phyloP scores from a whole-genome alignment of 2,113 vertebrate species.

The Campylorhamphus procurvoides region DNA sequence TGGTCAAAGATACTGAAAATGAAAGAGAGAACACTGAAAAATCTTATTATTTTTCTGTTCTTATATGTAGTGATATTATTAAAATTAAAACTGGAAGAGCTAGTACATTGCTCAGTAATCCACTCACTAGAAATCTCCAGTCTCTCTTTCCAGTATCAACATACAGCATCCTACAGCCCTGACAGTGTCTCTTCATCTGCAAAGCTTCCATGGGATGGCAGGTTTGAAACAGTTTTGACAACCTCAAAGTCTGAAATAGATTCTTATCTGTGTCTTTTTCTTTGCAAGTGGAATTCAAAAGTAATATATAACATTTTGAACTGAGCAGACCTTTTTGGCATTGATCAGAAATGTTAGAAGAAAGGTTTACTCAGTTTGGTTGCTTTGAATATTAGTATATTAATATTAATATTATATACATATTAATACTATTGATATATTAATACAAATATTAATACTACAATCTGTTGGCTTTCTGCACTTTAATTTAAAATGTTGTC shows the following conservation, averaged over 20 bases:
- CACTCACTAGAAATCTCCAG: background rate
- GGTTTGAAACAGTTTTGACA: background rate
- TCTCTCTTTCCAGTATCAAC: background rate
- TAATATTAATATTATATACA: no score
- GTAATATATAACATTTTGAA: background rate
- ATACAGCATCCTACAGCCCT: background rate
- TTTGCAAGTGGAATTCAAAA: background rate
- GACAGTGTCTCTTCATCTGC: background rate
- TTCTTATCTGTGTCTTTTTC: background rate
- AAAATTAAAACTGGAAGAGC: background rate
- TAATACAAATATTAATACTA: background rate
- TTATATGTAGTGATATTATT: background rate
- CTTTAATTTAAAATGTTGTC: background rate
- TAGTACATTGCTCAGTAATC: background rate
- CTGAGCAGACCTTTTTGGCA: background rate
- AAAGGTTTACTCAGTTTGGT: background rate
- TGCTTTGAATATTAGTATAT: background rate
- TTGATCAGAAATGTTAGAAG: background rate
- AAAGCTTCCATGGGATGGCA: background rate
- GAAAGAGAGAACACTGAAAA: background rate
- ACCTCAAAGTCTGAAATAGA: background rate
- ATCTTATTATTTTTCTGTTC: background rate
- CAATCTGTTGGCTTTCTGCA: background rate
- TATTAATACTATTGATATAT: background rate
- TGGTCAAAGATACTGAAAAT: background rate